phyloP scores from a whole-genome alignment of 2,113 vertebrate genomes.

The Nibea albiflora region DNA sequence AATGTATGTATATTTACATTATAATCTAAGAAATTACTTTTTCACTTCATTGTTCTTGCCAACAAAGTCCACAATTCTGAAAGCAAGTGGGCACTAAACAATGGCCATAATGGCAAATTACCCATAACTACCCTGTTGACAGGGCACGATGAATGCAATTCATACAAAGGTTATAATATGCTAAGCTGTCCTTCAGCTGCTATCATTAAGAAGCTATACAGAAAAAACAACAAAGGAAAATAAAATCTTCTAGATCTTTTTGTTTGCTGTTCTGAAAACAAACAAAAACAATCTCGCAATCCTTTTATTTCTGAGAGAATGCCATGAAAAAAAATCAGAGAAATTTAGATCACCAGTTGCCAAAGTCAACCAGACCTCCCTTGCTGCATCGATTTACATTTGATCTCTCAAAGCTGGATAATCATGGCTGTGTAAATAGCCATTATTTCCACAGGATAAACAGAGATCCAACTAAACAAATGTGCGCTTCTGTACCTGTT shows the following conservation, averaged over 20 bases:
- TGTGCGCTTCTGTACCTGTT: conserved; percentile 68
- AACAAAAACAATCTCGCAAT: conserved; percentile 9
- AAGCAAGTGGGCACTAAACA: not conserved
- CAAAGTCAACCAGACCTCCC: conserved; percentile 66
- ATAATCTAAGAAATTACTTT: not conserved
- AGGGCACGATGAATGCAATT: not conserved
- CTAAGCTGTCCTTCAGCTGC: no score
- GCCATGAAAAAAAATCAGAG: not conserved
- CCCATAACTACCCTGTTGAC: not conserved
- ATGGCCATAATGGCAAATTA: not conserved
- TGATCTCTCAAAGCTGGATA: conserved; percentile 82
- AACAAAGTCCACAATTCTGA: not conserved
- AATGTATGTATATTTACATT: not conserved
- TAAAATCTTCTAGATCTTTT: not conserved
- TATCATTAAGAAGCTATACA: not conserved
- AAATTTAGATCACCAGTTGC: conserved; percentile 49
- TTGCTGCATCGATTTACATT: conserved; percentile 77
- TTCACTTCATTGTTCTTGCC: not conserved
- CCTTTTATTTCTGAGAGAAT: conserved; percentile 2
- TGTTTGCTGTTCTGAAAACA: conserved; percentile 1
- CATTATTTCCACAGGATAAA: conserved; percentile 78
- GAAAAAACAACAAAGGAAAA: not conserved
- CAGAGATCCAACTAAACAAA: conserved; percentile 76
- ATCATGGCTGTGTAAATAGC: conserved; percentile 80
- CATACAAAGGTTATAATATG: not conserved